Percentiles rank a stretch among this genome's conserved stretches.
phyloP scores from a whole-genome alignment of 2,113 vertebrate genomes.

The Rhineura floridana region DNA sequence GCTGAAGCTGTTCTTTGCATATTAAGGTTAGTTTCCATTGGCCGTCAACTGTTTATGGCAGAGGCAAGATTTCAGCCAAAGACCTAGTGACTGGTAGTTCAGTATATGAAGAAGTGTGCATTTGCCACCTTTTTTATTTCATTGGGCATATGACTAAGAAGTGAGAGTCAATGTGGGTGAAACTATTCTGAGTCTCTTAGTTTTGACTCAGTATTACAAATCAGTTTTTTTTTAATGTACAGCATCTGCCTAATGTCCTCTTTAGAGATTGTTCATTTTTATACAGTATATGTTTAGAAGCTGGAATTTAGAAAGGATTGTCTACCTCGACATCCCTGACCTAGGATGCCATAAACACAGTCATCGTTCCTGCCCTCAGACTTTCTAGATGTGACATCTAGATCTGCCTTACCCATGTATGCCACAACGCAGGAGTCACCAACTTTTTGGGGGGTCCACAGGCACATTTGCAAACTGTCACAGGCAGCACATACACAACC shows the following conservation, averaged over 20 bases:
- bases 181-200: constrained; percentile 8
- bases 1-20: neutral
- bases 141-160: neutral
- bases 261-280: neutral
- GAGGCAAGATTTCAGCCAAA: neutral
- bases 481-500: neutral
- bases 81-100: neutral
- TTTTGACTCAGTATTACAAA: constrained; percentile 47
- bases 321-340: neutral
- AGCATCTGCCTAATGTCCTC: neutral
- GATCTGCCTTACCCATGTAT: neutral
- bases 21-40: neutral
- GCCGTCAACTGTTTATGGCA: neutral
- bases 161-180: neutral
- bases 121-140: neutral
- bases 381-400: neutral
- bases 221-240: neutral
- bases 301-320: neutral
- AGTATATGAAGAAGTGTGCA: neutral
- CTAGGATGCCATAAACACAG: neutral
- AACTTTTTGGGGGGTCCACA: too few relatives aligned
- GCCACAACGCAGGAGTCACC: too few relatives aligned
- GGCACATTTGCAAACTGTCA: too few relatives aligned
- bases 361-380: neutral
- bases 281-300: neutral